A percentile compares a stretch with the other conserved stretches of the same genome.
These are phyloP conservation scores for Epirrhoe tristata DNA, from an alignment of 2,888 invertebrate species.

Conservation along the genomic window DNA sequence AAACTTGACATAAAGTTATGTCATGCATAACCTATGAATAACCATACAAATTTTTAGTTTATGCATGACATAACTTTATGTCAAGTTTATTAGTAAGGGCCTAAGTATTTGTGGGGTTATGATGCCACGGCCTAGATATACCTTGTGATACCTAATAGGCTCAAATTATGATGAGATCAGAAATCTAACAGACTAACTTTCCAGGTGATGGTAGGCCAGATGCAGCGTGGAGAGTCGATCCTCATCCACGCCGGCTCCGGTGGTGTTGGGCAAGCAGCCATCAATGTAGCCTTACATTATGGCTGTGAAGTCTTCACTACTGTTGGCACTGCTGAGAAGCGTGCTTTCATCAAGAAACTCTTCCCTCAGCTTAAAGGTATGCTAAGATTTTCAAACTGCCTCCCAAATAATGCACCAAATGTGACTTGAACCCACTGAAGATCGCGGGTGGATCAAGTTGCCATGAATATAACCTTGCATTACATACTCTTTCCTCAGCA, in stretches of 20 bases:
- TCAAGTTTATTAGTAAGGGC: background rate
- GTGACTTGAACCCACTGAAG: background rate
- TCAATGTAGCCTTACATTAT: slow-evolving; percentile 95
- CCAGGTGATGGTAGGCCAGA: slow-evolving; percentile 87
- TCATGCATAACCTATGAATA: too few species aligned
- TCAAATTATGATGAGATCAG: background rate
- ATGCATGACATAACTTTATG: too few species aligned
- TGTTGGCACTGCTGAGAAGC: slow-evolving; percentile 94
- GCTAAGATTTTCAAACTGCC: too few species aligned
- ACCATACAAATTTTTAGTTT: too few species aligned
- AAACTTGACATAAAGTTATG: too few species aligned
- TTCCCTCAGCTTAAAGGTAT: slow-evolving; percentile 91
- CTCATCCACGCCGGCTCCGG: slow-evolving; percentile 98
- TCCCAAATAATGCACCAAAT: too few species aligned
- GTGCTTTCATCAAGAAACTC: slow-evolving; percentile 93
- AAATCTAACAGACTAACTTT: background rate
- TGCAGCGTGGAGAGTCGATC: slow-evolving; percentile 93
- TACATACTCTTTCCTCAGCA: too few species aligned
- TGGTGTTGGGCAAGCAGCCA: slow-evolving; percentile 99
- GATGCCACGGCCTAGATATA: too few species aligned
- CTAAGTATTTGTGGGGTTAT: too few species aligned
- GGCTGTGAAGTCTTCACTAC: slow-evolving; percentile 97
- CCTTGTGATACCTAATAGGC: too few species aligned
- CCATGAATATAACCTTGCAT: too few species aligned
- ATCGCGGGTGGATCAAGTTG: too few species aligned